phyloP scores from a whole-genome alignment of 2,797 vertebrate species.

The Phyllotis vaccarum region DNA sequence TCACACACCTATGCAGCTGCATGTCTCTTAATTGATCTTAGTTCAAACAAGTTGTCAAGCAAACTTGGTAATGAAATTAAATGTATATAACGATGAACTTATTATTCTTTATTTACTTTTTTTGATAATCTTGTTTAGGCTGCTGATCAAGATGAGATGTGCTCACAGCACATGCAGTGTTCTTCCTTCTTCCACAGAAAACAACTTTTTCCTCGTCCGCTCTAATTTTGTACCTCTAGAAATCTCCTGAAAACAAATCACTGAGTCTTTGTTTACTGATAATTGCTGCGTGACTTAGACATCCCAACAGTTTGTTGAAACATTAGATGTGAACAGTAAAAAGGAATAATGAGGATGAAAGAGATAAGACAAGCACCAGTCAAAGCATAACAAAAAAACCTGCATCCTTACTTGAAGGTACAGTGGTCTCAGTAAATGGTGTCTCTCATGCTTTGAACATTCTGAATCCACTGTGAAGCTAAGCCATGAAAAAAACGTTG shows the following conservation, averaged over 20 bases:
- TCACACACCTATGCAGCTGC: neutral
- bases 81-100: neutral
- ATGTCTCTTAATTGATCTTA: neutral
- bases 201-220: neutral
- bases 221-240: slow-evolving; percentile 36
- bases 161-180: neutral
- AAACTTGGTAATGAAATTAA: neutral
- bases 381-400: slow-evolving; percentile 62
- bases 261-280: slow-evolving; percentile 54
- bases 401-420: neutral
- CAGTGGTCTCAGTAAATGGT: slow-evolving; percentile 44
- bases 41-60: neutral
- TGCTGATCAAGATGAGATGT: neutral
- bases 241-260: slow-evolving; percentile 27
- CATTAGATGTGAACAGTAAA: slow-evolving; percentile 35
- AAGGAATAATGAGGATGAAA: slow-evolving; percentile 22
- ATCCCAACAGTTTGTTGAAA: neutral
- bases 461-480: neutral
- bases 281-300: slow-evolving; percentile 35
- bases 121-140: neutral
- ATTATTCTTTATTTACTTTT: neutral
- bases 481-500: neutral
- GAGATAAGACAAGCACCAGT: slow-evolving; percentile 1
- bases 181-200: slow-evolving; percentile 39
- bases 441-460: slow-evolving; percentile 47